These are phyloP conservation scores for Scaptomyza caliginosa DNA, from an alignment of 2,888 invertebrate species.

Conservation along the genomic window DNA sequence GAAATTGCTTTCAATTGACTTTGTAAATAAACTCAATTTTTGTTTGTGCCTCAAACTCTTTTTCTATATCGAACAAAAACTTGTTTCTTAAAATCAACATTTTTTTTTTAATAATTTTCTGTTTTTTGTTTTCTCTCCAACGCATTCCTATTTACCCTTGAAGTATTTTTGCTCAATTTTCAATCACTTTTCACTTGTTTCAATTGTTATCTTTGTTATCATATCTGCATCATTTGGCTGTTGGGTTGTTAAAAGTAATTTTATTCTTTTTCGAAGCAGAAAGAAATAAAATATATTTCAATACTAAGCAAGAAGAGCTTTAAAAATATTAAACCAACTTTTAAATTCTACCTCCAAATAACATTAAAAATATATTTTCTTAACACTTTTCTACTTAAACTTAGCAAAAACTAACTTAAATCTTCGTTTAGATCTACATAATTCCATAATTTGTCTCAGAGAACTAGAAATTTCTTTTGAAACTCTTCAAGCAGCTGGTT, in stretches of 20 bases:
- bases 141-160: conserved; percentile 12
- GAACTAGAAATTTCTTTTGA: conserved; percentile 5
- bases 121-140: no score
- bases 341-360: no score
- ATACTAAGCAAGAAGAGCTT: no score
- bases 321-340: no score
- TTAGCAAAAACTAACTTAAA: neutral
- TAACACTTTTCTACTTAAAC: no score
- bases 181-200: conserved; percentile 23
- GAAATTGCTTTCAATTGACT: conserved; percentile 41
- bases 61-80: no score
- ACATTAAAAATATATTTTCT: neutral
- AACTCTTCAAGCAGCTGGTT: conserved; percentile 40
- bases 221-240: neutral
- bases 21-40: conserved; percentile 13
- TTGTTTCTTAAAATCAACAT: no score
- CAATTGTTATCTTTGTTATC: conserved; percentile 29
- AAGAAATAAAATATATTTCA: no score
- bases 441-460: conserved; percentile 21
- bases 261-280: no score
- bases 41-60: conserved; percentile 4
- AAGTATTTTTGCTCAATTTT: neutral
- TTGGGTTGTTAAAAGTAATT: neutral
- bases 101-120: no score
- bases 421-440: conserved; percentile 29